Evolutionary conservation across 2,888 invertebrate genomes (phyloP).

Genomic region (Drosophila prostipennis): DNA sequence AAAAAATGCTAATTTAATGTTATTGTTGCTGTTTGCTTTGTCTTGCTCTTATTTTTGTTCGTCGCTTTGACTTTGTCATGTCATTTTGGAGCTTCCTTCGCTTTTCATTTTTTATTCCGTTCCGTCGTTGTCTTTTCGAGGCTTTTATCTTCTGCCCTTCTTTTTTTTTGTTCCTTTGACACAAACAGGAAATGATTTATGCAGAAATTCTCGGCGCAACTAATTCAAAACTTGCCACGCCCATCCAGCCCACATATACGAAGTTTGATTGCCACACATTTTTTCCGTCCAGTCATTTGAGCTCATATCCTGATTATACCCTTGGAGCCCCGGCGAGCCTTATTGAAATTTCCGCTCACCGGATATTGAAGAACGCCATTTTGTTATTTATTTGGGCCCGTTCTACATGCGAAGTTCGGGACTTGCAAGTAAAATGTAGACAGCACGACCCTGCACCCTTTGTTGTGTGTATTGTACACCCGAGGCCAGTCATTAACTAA

Average conservation of each 20-base stretch:
- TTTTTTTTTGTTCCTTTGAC: conserved; percentile 37
- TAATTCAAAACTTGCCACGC: conserved; percentile 66
- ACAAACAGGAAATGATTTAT: conserved; percentile 77
- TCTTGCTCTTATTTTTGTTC: conserved; percentile 42
- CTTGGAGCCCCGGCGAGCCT: conserved; percentile 39
- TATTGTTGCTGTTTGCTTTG: conserved; percentile 67
- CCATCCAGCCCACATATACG: conserved; percentile 34
- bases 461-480: background rate
- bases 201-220: conserved; percentile 67
- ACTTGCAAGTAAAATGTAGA: background rate
- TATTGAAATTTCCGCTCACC: conserved; percentile 67
- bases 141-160: conserved; percentile 62
- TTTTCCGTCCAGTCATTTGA: conserved; percentile 69
- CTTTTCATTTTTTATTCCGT: conserved; percentile 32
- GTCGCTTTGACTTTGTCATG: conserved; percentile 37
- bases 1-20: conserved; percentile 79
- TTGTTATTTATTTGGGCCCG: conserved; percentile 52
- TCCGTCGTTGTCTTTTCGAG: conserved; percentile 36
- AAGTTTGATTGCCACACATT: conserved; percentile 34
- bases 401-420: background rate
- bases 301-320: conserved; percentile 62
- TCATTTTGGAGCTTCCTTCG: conserved; percentile 46
- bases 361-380: conserved; percentile 61
- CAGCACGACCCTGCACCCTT: background rate
- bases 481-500: conserved; percentile 64